phyloP scores from a whole-genome alignment of 2,888 invertebrate species.

The Venusia cambrica region DNA sequence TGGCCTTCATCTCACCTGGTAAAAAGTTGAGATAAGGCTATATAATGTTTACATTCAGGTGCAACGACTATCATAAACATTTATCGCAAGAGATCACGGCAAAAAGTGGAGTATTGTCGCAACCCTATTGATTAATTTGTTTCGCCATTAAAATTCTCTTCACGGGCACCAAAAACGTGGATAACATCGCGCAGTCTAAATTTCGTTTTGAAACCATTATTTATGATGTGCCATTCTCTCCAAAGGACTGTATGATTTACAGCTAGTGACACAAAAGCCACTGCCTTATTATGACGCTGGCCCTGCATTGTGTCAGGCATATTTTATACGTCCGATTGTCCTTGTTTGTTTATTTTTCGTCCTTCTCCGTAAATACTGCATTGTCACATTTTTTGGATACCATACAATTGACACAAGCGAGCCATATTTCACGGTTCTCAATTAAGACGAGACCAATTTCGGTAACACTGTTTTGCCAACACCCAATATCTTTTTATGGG shows the following conservation, averaged over 20 bases:
- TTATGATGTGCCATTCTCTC: slow-evolving; percentile 76
- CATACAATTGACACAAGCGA: slow-evolving; percentile 52
- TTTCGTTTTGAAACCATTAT: slow-evolving; percentile 68
- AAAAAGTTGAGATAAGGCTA: too few species aligned
- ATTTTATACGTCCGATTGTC: slow-evolving; percentile 72
- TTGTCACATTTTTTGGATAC: slow-evolving; percentile 65
- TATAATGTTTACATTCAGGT: too few species aligned
- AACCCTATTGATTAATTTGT: slow-evolving; percentile 72
- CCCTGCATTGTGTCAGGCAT: slow-evolving; percentile 72
- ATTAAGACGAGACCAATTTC: slow-evolving; percentile 50
- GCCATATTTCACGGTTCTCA: slow-evolving; percentile 72
- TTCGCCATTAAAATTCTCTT: slow-evolving; percentile 70
- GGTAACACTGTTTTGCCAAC: slow-evolving; percentile 52
- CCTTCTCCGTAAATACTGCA: slow-evolving; percentile 72
- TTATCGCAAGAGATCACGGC: slow-evolving; percentile 44
- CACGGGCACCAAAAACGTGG: slow-evolving; percentile 59
- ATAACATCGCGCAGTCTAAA: slow-evolving; percentile 61
- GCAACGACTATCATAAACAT: slow-evolving; percentile 42
- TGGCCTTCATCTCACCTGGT: too few species aligned
- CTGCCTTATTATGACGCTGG: slow-evolving; percentile 77
- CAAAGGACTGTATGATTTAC: slow-evolving; percentile 78
- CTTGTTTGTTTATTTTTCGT: slow-evolving; percentile 77
- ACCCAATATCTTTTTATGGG: slow-evolving; percentile 27
- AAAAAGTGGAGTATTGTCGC: slow-evolving; percentile 56
- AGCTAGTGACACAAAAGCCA: slow-evolving; percentile 69